Evolutionary conservation across 2,888 invertebrate species (phyloP).

Genomic region (Norana najaformis): DNA sequence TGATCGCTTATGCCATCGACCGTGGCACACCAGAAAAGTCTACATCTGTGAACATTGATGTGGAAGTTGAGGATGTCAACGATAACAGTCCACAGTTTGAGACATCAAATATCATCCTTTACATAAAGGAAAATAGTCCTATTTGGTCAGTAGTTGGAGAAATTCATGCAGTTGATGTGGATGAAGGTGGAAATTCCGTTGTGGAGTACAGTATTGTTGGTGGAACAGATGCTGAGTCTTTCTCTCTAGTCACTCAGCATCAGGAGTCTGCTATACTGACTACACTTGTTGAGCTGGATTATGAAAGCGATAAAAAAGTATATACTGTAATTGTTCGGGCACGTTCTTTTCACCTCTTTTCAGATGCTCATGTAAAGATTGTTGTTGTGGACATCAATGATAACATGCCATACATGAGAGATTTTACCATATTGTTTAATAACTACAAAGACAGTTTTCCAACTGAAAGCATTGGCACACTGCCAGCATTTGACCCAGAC

Average conservation of each 20-base stretch:
- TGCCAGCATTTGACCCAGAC: conserved; percentile 93
- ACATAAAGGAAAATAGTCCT: conserved; percentile 93
- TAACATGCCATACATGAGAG: conserved; percentile 84
- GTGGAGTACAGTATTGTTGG: conserved; percentile 90
- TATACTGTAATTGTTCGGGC: conserved; percentile 83
- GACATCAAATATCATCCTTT: conserved; percentile 82
- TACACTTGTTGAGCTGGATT: conserved; percentile 89
- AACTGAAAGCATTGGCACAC: conserved; percentile 85
- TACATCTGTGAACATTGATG: conserved; percentile 74
- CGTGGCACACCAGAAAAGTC: conserved; percentile 69
- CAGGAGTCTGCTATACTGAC: conserved; percentile 73
- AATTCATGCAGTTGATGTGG: conserved; percentile 88
- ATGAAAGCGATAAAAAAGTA: conserved; percentile 86
- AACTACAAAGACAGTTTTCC: conserved; percentile 87
- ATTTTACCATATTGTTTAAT: conserved; percentile 91
- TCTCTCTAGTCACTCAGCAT: conserved; percentile 57
- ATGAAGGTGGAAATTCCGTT: conserved; percentile 87
- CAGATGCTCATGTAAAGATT: conserved; percentile 84
- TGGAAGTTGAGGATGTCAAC: conserved; percentile 84
- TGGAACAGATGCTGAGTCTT: conserved; percentile 76
- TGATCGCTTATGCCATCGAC: conserved; percentile 86
- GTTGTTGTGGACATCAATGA: conserved; percentile 89
- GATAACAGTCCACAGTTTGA: conserved; percentile 90
- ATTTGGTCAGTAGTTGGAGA: conserved; percentile 85
- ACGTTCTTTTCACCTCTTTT: conserved; percentile 84